Conservation (phyloP, 2,797 vertebrate species). For the Mormyrops attenuatus region DNA sequence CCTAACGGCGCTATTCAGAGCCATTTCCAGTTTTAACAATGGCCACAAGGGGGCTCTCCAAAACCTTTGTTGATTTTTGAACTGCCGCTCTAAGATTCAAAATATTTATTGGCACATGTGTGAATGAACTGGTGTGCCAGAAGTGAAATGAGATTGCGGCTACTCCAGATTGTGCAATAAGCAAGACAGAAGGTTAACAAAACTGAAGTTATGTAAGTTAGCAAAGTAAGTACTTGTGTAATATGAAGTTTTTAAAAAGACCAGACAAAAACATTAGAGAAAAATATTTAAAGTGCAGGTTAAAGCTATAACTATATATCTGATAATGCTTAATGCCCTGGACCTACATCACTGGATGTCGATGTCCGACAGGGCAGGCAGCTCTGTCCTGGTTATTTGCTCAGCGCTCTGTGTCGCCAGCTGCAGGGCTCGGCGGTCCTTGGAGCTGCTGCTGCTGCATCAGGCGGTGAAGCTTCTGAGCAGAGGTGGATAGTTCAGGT, state of each 20-base stretch:
- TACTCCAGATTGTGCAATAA: not conserved
- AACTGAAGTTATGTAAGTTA: not conserved
- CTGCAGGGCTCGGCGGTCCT: not conserved
- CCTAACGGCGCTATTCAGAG: not conserved
- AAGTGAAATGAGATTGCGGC: not conserved
- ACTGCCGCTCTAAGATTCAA: not conserved
- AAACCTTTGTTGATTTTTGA: not conserved
- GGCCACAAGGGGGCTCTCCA: slow-evolving; percentile 25
- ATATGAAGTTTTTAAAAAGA: not conserved
- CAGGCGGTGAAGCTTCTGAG: not conserved
- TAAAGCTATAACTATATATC: not conserved
- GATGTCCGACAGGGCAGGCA: not conserved
- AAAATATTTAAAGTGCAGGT: not conserved
- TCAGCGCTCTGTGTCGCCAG: not conserved
- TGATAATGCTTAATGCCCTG: not conserved
- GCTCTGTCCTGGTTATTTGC: not conserved
- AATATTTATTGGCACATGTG: not conserved
- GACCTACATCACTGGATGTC: not conserved
- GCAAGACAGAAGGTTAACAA: not conserved
- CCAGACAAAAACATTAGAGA: not conserved
- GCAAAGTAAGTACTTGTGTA: not conserved
- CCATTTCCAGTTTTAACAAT: slow-evolving; percentile 26
- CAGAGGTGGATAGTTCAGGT: not conserved
- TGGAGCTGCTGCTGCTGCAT: not conserved
- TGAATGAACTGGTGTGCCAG: not conserved